Conservation (phyloP, 2,797 vertebrate genomes). For the Pangasius macronema region DNA sequence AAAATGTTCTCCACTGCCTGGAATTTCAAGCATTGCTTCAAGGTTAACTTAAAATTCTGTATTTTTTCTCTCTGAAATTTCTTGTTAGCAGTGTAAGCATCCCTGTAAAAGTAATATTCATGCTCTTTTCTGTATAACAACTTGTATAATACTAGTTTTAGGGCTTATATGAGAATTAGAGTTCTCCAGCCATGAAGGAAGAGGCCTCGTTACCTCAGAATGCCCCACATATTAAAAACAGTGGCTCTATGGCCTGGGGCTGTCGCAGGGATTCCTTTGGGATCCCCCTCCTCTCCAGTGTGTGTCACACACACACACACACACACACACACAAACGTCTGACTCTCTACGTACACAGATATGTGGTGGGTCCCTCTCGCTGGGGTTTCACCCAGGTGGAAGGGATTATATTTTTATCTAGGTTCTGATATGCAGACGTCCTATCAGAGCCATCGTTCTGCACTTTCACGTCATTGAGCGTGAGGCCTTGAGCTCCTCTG, state of each 20-base stretch:
- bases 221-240: constrained; percentile 8
- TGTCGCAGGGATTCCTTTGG: constrained; percentile 10
- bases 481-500: constrained; percentile 28
- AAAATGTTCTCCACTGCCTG: no score
- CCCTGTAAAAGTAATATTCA: background rate
- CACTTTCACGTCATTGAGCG: constrained; percentile 45
- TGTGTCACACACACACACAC: no score
- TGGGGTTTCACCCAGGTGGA: constrained; percentile 47
- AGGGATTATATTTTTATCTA: constrained; percentile 49
- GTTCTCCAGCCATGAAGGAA: background rate
- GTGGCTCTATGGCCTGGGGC: constrained; percentile 5
- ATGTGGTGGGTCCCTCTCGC: no score
- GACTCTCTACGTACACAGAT: no score
- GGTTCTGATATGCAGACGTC: constrained; percentile 13
- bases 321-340: no score
- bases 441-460: constrained; percentile 31
- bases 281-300: constrained; percentile 7
- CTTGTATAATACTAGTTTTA: background rate
- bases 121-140: background rate
- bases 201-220: background rate
- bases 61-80: background rate
- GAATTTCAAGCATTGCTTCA: background rate
- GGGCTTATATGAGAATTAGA: background rate
- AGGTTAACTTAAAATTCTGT: background rate
- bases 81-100: background rate